phyloP scores from a whole-genome alignment of 2,113 vertebrate genomes.

The Oryzias curvinotus region DNA sequence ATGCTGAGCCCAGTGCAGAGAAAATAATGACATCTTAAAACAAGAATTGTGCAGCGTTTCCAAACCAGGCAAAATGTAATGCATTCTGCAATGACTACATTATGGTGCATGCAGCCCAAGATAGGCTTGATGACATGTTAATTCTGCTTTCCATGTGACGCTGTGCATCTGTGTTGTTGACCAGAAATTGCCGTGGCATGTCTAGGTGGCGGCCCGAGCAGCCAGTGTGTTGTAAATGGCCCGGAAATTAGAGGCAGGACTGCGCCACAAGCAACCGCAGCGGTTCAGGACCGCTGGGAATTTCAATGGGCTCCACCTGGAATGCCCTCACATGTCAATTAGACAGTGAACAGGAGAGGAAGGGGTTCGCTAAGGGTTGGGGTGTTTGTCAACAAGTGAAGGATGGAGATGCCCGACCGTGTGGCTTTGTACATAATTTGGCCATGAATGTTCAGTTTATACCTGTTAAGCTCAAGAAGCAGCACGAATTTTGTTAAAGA shows the following conservation, averaged over 20 bases:
- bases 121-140: constrained; percentile 56
- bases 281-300: constrained; percentile 59
- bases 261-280: constrained; percentile 46
- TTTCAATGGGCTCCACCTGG: constrained; percentile 73
- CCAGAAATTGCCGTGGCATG: constrained; percentile 47
- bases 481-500: too few relatives aligned
- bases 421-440: background rate
- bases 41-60: constrained; percentile 37
- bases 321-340: constrained; percentile 59
- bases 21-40: constrained; percentile 70
- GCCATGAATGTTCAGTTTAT: too few relatives aligned
- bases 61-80: constrained; percentile 35
- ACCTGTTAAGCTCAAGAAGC: too few relatives aligned
- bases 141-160: constrained; percentile 45
- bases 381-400: background rate
- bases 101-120: constrained; percentile 25
- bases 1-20: constrained; percentile 58
- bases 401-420: constrained; percentile 13
- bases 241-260: constrained; percentile 62
- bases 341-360: constrained; percentile 18
- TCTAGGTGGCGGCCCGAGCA: constrained; percentile 42
- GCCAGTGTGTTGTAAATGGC: constrained; percentile 59
- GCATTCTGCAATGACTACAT: constrained; percentile 35
- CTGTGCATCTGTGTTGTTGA: constrained; percentile 33
- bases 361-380: background rate